Conservation (phyloP, 1,140 invertebrate genomes). For the Drosophila parabipectinata region DNA sequence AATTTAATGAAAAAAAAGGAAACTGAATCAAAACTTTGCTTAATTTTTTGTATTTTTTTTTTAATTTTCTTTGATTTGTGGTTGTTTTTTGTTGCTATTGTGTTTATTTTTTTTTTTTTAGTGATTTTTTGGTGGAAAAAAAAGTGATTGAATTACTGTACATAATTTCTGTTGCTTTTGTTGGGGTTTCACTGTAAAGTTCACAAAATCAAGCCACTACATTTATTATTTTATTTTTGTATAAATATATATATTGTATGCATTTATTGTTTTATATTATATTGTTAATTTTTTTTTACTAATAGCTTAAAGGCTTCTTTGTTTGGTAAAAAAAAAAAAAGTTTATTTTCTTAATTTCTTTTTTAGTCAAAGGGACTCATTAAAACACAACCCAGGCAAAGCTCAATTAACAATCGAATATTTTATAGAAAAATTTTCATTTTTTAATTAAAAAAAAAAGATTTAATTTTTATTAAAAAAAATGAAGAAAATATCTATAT, state of each 20-base stretch:
- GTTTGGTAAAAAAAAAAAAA: conserved; percentile 19
- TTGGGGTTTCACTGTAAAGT: conserved; percentile 4
- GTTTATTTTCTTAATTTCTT: conserved; percentile 6
- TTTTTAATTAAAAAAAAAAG: conserved; percentile 1
- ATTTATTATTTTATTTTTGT: conserved; percentile 27
- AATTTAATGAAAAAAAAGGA: conserved; percentile 33
- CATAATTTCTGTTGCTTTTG: conserved; percentile 25
- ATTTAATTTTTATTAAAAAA: not conserved
- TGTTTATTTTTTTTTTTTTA: conserved; percentile 17
- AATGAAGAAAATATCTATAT: not conserved
- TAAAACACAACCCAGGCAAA: conserved; percentile 39
- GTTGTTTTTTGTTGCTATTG: conserved; percentile 27
- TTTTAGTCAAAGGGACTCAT: conserved; percentile 11
- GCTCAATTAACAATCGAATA: conserved; percentile 29
- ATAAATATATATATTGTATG: conserved; percentile 46
- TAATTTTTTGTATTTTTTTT: conserved; percentile 13
- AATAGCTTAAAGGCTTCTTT: conserved; percentile 41
- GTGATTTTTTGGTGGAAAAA: conserved; percentile 18
- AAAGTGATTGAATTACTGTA: conserved; percentile 24
- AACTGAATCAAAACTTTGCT: conserved; percentile 21
- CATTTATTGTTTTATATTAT: conserved; percentile 24
- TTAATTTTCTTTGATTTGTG: conserved; percentile 31
- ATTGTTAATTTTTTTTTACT: conserved; percentile 22
- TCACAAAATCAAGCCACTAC: conserved; percentile 46
- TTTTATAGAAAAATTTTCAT: not conserved